These are phyloP conservation scores for Eupithecia subumbrata DNA, from an alignment of 2,888 invertebrate genomes.

Conservation along the genomic window DNA sequence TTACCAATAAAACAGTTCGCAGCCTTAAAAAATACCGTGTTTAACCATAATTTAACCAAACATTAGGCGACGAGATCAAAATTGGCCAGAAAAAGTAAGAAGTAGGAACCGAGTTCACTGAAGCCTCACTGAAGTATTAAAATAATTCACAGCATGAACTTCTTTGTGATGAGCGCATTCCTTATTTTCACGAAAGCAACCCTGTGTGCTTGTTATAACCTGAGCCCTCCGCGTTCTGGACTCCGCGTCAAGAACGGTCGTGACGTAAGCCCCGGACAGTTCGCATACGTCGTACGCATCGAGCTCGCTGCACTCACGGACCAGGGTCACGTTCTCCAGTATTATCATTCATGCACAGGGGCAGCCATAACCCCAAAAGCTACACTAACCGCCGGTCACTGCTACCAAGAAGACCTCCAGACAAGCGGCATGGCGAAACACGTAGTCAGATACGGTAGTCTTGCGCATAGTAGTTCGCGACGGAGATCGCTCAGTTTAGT, in stretches of 20 bases:
- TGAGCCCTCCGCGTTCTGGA: not conserved
- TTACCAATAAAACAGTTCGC: not conserved
- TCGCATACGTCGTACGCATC: not conserved
- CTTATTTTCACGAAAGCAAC: not conserved
- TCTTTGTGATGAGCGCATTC: not conserved
- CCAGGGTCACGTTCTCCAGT: not conserved
- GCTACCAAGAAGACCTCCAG: not conserved
- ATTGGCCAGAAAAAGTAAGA: conserved; percentile 2
- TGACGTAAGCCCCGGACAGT: not conserved
- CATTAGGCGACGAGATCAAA: not conserved
- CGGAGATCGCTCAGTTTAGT: no score
- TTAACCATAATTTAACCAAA: not conserved
- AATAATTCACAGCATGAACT: not conserved
- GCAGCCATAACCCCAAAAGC: not conserved
- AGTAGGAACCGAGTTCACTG: not conserved
- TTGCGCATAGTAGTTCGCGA: no score
- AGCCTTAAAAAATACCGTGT: not conserved
- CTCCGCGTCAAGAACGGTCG: no score
- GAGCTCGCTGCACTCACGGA: not conserved
- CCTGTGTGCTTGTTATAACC: not conserved
- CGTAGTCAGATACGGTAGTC: not conserved
- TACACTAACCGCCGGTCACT: not conserved
- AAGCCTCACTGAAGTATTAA: no score
- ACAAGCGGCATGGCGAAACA: not conserved
- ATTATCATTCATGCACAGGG: not conserved